Evolutionary conservation across 2,113 vertebrate genomes (phyloP).

Genomic region (Ophiodon elongatus): DNA sequence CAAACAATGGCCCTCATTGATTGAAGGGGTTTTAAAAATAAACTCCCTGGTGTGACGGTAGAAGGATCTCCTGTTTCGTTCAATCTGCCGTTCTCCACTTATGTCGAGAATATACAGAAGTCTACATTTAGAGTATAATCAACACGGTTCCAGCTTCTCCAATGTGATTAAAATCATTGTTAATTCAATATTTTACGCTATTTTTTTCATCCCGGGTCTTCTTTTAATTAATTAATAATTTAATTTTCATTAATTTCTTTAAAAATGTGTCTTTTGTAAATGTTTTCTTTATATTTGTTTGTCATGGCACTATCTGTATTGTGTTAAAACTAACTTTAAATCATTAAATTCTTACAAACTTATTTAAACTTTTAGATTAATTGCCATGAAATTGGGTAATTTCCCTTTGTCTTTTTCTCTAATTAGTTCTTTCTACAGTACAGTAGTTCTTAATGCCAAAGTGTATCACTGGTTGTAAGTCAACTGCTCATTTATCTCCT

Average conservation of each 20-base stretch:
- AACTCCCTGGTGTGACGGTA: constrained; percentile 22
- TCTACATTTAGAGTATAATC: not conserved
- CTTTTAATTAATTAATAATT: not conserved
- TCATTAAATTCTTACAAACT: no score
- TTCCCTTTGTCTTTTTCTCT: no score
- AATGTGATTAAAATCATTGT: not conserved
- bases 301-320: no score
- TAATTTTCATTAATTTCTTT: not conserved
- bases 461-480: no score
- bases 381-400: no score
- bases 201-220: not conserved
- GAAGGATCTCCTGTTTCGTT: constrained; percentile 13
- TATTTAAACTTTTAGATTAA: no score
- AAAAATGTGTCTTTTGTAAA: not conserved
- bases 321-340: no score
- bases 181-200: not conserved
- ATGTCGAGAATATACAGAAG: not conserved
- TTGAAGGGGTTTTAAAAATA: constrained; percentile 62
- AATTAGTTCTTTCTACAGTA: no score
- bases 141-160: not conserved
- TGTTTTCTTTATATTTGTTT: not conserved
- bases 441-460: no score
- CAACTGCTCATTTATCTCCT: not conserved
- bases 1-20: constrained; percentile 56
- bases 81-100: not conserved